Evolutionary conservation across 2,888 invertebrate species (phyloP).

Genomic region (Electrophaes corylata): DNA sequence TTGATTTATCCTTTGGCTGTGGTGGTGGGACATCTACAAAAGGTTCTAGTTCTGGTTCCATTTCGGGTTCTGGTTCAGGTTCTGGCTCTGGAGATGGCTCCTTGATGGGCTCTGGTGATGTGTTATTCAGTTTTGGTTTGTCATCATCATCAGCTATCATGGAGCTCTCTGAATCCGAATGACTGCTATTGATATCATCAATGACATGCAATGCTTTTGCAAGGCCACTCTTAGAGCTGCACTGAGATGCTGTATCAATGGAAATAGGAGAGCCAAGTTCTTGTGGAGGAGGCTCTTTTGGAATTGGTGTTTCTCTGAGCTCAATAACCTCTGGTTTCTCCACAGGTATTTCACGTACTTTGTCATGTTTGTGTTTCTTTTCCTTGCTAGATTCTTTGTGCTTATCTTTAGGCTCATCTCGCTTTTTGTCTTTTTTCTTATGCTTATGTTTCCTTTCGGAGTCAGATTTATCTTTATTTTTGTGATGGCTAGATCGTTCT

Average conservation of each 20-base stretch:
- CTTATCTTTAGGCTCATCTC: conserved; percentile 85
- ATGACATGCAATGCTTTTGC: conserved; percentile 64
- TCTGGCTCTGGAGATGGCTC: conserved; percentile 66
- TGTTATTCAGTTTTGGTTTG: conserved; percentile 62
- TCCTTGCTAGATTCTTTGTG: conserved; percentile 83
- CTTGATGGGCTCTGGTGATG: conserved; percentile 61
- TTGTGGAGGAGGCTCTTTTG: conserved; percentile 66
- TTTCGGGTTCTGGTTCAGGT: conserved; percentile 56
- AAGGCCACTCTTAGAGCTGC: conserved; percentile 77
- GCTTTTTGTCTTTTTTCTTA: conserved; percentile 87
- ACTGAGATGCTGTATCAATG: conserved; percentile 79
- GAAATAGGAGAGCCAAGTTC: conserved; percentile 79
- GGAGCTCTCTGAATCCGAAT: conserved; percentile 78
- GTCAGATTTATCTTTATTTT: conserved; percentile 80
- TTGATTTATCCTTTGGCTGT: conserved; percentile 71
- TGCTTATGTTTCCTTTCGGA: conserved; percentile 84
- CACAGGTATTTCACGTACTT: conserved; percentile 72
- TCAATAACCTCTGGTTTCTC: conserved; percentile 81
- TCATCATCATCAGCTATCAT: conserved; percentile 74
- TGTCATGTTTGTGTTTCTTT: conserved; percentile 83
- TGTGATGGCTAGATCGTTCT: conserved; percentile 65
- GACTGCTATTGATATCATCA: conserved; percentile 72
- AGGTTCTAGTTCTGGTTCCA: conserved; percentile 55
- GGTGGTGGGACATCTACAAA: conserved; percentile 62
- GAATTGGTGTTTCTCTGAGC: conserved; percentile 68